phyloP scores from a whole-genome alignment of 2,113 vertebrate genomes.

The Cyprinodon tularosa region DNA sequence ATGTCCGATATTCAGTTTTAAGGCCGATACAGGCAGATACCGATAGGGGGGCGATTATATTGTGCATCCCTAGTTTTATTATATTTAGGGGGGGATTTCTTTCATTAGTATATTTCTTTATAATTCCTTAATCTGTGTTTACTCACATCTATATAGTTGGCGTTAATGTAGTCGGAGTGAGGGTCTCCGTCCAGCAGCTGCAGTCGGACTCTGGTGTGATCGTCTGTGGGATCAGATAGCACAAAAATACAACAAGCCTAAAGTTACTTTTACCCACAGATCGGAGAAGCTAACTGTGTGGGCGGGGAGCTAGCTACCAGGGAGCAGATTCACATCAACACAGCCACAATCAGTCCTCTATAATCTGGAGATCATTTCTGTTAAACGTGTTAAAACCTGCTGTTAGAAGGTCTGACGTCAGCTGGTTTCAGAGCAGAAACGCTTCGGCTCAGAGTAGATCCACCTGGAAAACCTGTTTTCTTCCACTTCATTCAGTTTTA shows the following conservation, averaged over 20 bases:
- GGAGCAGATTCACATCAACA: not conserved
- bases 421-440: not conserved
- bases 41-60: no score
- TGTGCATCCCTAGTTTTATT: no score
- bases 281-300: slow-evolving; percentile 45
- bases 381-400: not conserved
- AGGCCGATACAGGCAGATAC: no score
- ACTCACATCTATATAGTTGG: slow-evolving; percentile 97
- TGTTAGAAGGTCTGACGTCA: not conserved
- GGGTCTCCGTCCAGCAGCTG: slow-evolving; percentile 94
- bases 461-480: not conserved
- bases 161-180: slow-evolving; percentile 98
- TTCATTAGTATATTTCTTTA: no score
- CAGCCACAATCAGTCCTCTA: not conserved
- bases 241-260: slow-evolving; percentile 78
- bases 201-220: slow-evolving; percentile 94
- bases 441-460: slow-evolving; percentile 7
- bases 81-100: no score
- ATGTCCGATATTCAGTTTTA: no score
- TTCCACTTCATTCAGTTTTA: not conserved
- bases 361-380: not conserved
- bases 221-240: slow-evolving; percentile 89
- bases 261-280: slow-evolving; percentile 83
- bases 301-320: slow-evolving; percentile 15
- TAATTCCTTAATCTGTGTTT: not conserved